phyloP scores from a whole-genome alignment of 2,888 invertebrate genomes.

The Vesta saturnalis region DNA sequence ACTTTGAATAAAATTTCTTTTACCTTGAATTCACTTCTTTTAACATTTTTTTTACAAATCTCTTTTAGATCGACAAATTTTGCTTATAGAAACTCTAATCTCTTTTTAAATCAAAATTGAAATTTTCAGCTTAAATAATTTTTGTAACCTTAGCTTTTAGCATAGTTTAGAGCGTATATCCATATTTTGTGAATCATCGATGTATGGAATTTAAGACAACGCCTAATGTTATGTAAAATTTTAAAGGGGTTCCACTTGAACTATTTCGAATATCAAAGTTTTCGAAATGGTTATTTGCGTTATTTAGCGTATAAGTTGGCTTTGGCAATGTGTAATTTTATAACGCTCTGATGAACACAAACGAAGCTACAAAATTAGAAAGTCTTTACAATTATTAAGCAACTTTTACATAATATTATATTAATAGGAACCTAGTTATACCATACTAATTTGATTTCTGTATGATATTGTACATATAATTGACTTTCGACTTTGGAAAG shows the following conservation, averaged over 20 bases:
- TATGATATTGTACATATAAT: background rate
- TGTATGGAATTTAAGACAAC: conserved; percentile 19
- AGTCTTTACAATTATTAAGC: conserved; percentile 23
- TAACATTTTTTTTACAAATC: background rate
- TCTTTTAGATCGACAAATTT: background rate
- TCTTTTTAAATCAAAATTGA: background rate
- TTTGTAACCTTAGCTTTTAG: no score
- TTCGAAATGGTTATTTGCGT: conserved; percentile 32
- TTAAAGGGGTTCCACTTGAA: conserved; percentile 40
- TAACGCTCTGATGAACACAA: conserved; percentile 28
- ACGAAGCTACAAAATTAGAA: conserved; percentile 30
- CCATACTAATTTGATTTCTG: background rate
- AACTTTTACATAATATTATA: conserved; percentile 14
- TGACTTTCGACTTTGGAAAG: background rate
- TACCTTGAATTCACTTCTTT: no score
- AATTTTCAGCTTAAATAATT: background rate
- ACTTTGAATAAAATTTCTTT: background rate
- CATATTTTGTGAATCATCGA: conserved; percentile 4
- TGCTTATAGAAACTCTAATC: no score
- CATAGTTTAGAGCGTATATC: background rate
- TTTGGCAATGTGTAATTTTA: conserved; percentile 23
- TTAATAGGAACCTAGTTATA: no score
- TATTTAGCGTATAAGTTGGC: conserved; percentile 23
- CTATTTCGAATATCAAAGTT: conserved; percentile 38
- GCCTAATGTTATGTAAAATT: conserved; percentile 42